Evolutionary conservation across 2,113 vertebrate species (phyloP), one percentile per base, ranked within the genome.

Genomic region (Silurus glanis): DNA sequence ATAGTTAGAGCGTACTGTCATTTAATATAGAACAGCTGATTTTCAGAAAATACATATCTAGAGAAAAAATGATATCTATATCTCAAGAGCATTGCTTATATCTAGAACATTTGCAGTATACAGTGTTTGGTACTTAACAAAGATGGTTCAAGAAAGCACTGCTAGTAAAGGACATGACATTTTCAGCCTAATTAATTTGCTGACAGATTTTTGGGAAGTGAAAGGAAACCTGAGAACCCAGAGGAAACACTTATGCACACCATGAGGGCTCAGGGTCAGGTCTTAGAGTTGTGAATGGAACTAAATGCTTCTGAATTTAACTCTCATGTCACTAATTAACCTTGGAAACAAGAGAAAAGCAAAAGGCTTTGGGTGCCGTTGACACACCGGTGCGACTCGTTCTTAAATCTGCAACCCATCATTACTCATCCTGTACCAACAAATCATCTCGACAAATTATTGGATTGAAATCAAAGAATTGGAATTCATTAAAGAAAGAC

Each of bases 361-460:
- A 37, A 56, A 53, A 45, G 17, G 37, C 56, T 7, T 37, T 2
- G 9, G 1, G 13, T 21, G 3, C 56, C 17, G 6, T 61, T 80
- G 59, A 5, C 25, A 6, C 28, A 56, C 49, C 19, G 2, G 66
- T 53, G 51, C 67, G 76, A 86, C 51, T 86, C 10, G 25, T 28
- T 45, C 66, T 37, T 53, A 23, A 82, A 66, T 25, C 78, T 71
- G 28, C 28, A 62, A 80, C 28, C 25, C 45, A 66, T 69, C n/a
- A 47, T 69, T 56, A 51, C 45, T 82, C 74, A 76, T 61, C 23
- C 49, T 25, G 47, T 58, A n/a, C 10, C 83, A 51, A 8, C 64
- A 79, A 80, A 47, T 61, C 67, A 16, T 51, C 47, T n/a, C 49
- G 71, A 81, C 81, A 51, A 25, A 84, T 84, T 28, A 80, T 67